Base-by-base conservation (phyloP, 1,140 invertebrate genomes). In the Listronotus bonariensis region DNA sequence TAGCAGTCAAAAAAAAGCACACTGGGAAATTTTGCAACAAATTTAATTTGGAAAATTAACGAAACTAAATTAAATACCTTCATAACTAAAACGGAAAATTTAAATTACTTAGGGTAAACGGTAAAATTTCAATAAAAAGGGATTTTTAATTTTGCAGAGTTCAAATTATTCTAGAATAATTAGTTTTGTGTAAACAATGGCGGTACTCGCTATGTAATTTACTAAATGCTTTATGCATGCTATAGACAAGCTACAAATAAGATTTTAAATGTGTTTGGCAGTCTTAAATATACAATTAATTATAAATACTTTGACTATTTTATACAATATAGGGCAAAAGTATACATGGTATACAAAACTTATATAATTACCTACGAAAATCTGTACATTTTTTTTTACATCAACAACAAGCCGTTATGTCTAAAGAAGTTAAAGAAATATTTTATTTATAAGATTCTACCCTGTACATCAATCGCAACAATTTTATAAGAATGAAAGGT, bases 401-500 rank as follows among this genome's bases (percentile, higher is more conserved):
- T n/a, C 6, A 20, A 31, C 20, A 49, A 49, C 46, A 49, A 49
- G 46, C 46, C 15, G 6, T 20, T 31, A 20, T 26, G 26, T 6
- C 34, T 18, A 49, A 49, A n/a, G 10, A 1, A 15, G 26, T 49
- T 20, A 26, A 20, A 49, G 18, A 15, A 49, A 49, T 18, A 1
- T 20, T 6, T n/a, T 10, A 3, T 49, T 49, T 20, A 17, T 49
- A 26, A 46, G n/a, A 20, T 49, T 49, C 46, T 49, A 49, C 46
- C 46, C 46, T 49, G 46, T 49, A 49, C 46, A 49, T 49, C 18
- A 18, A 49, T 49, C 20, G 42, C 8, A 45, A 14, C 10, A 45
- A 18, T 18, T 18, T 12, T 11, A 41, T 41, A 14, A 45, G 7
- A 45, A 17, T 45, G 17, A 9, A n/a, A 45, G 14, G 2, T 18